These are phyloP conservation scores for Merluccius polli DNA, from an alignment of 2,797 vertebrate genomes.

Conservation along the genomic window DNA sequence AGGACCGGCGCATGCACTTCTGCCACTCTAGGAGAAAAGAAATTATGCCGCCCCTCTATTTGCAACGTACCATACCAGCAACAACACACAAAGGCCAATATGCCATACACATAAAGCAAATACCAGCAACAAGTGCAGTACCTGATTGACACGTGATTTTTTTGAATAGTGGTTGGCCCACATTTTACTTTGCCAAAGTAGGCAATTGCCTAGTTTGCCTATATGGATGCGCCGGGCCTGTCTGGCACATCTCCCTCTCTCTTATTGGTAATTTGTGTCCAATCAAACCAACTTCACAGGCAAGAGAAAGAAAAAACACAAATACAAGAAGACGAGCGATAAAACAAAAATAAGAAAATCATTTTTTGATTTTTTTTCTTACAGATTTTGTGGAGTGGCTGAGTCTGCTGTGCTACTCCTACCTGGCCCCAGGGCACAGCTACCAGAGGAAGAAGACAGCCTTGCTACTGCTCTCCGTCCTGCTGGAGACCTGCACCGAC, in stretches of 20 bases:
- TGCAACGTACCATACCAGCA: too few relatives aligned
- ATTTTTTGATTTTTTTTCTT: not conserved
- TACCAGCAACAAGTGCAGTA: too few relatives aligned
- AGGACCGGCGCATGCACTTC: too few relatives aligned
- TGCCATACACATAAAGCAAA: too few relatives aligned
- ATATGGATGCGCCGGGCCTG: too few relatives aligned
- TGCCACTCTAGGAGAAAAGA: too few relatives aligned
- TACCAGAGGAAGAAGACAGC: conserved; percentile 86
- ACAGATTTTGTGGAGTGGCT: conserved; percentile 85
- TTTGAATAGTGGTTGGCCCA: too few relatives aligned
- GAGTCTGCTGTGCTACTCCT: conserved; percentile 69
- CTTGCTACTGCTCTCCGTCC: conserved; percentile 74
- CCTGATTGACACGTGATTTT: too few relatives aligned
- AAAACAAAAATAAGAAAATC: not conserved
- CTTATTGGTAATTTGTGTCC: not conserved
- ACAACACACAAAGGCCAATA: too few relatives aligned
- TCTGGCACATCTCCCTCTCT: not conserved
- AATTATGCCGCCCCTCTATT: too few relatives aligned
- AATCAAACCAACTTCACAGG: not conserved
- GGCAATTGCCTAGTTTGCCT: too few relatives aligned
- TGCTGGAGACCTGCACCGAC: conserved; percentile 88
- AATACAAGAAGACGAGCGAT: not conserved
- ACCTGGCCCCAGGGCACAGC: conserved; percentile 74
- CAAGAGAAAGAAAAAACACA: not conserved
- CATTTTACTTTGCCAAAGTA: too few relatives aligned